Evolutionary conservation across 2,113 vertebrate genomes (phyloP), one percentile per base, ranked within the genome.

Genomic region (Genyomyrus donnyi): DNA sequence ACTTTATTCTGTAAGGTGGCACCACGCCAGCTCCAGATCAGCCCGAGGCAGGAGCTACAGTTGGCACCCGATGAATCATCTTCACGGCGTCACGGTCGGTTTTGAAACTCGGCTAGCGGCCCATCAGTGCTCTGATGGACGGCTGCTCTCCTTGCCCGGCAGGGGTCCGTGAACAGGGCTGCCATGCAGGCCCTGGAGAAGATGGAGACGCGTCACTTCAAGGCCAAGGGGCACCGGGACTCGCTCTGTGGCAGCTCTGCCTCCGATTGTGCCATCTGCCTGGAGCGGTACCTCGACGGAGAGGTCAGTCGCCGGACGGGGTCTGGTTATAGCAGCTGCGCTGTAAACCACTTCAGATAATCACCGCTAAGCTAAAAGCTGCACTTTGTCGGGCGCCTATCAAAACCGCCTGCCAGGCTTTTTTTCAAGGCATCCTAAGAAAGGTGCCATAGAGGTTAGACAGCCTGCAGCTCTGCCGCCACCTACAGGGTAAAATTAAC

Each of bases 161-260:
- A 99, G 98, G 98, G 97, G 94, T 99, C 98, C 39, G 97, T 99
- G 98, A 99, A 98, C 94, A 97, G 98, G 90, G 97, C 99, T 96
- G 98, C 98, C 21, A 96, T 98, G 92, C 98, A 99, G 93, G 98
- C 98, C 3, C 94, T 99, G 93, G 98, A 99, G 88, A 99, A 99
- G 96, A 99, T 99, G 98, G 98, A 99, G 93, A 99, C 98, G 1
- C 96, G 97, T 11, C 99, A 99, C 93, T 99, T 99, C 95, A 99
- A 97, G 95, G 95, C 94, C 89, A 99, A 99, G 91, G 97, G 96
- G 58, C 95, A 94, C 91, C 96, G 97, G 0, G 97, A 99, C 92
- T 97, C 98, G 0, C 96, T 99, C 91, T 98, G 98, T 94, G 97
- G 98, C 95, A 98, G 98, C 93, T 99, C 98, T 88, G 98, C 98